Conservation (phyloP, 2,888 invertebrate species). For the Cephus nigrinus region DNA sequence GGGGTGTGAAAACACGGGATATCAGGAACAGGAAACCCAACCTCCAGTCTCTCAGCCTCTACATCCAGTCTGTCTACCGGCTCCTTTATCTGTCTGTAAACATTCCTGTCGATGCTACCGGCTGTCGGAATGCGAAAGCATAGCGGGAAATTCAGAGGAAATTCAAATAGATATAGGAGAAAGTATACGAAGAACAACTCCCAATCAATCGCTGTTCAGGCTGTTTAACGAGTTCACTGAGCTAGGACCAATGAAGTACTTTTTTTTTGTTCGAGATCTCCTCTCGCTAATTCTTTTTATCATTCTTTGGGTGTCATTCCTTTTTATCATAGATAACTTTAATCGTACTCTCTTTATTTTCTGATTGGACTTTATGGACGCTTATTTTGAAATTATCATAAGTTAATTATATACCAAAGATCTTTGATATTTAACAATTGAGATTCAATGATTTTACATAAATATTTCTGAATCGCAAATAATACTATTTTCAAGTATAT, state of each 20-base stretch:
- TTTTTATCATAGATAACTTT: not conserved
- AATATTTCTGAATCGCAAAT: not conserved
- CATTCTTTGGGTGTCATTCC: not conserved
- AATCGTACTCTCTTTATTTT: no score
- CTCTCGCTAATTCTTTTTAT: not conserved
- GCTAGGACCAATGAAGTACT: not conserved
- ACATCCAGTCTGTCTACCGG: constrained; percentile 4
- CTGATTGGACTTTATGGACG: not conserved
- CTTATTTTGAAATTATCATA: not conserved
- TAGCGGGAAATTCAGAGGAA: not conserved
- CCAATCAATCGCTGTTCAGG: not conserved
- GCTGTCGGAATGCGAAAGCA: not conserved
- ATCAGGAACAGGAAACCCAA: constrained; percentile 6
- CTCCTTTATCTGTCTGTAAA: not conserved
- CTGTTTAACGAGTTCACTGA: not conserved
- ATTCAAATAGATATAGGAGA: not conserved
- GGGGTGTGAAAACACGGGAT: not conserved
- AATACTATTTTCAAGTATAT: not conserved
- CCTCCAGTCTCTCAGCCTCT: not conserved
- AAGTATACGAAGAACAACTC: not conserved
- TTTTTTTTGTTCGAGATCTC: not conserved
- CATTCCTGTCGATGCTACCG: constrained; percentile 1
- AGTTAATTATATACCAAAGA: not conserved
- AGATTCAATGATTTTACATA: not conserved
- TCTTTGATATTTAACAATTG: no score